phyloP scores from a whole-genome alignment of 1,140 invertebrate species.

The Bombus terrestris region DNA sequence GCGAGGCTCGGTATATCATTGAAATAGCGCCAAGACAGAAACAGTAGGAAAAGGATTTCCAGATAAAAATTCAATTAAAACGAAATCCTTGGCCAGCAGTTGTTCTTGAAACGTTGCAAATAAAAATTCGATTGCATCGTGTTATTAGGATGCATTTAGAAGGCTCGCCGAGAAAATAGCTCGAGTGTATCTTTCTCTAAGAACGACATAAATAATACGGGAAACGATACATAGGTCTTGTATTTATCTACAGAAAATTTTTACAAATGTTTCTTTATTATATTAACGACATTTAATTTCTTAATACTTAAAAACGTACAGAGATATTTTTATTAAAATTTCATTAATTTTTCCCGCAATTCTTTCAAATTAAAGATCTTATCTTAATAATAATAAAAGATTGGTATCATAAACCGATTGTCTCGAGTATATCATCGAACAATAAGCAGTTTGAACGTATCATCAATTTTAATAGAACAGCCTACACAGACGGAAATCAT shows the following conservation, averaged over 20 bases:
- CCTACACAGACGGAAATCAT: background rate
- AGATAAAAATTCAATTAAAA: constrained; percentile 36
- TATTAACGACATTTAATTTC: background rate
- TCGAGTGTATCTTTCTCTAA: background rate
- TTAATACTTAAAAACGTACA: too few relatives aligned
- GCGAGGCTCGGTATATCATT: background rate
- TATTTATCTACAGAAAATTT: background rate
- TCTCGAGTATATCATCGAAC: background rate
- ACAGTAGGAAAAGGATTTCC: background rate
- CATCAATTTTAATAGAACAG: background rate
- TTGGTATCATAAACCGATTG: background rate
- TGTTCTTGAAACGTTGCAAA: too few relatives aligned
- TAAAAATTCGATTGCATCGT: background rate
- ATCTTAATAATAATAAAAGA: background rate
- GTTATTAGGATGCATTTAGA: background rate
- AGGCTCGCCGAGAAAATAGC: background rate
- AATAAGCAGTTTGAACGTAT: constrained; percentile 2
- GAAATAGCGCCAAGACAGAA: background rate
- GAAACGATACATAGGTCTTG: too few relatives aligned
- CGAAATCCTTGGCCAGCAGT: background rate
- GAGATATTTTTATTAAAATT: background rate
- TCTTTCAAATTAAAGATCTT: background rate
- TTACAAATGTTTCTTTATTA: background rate
- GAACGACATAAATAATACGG: background rate
- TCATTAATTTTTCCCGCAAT: background rate